A percentile compares a stretch with the other conserved stretches of the same genome.
Conservation (phyloP, 2,797 vertebrate genomes). For the Aplochiton taeniatus region DNA sequence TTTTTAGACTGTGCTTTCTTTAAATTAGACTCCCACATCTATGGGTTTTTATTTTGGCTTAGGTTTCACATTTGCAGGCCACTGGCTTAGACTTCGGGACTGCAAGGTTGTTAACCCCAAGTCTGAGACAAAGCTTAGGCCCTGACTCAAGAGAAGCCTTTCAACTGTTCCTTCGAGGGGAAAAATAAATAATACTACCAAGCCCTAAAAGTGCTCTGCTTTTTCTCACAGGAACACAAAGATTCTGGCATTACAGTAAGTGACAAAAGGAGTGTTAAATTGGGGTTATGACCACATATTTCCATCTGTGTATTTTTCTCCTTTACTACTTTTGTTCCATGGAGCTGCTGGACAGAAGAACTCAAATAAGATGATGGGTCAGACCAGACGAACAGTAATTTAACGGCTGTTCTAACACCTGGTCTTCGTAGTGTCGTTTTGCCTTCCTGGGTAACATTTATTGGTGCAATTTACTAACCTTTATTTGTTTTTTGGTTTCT, state of each 20-base stretch:
- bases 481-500: no score
- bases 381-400: constrained; percentile 23
- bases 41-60: background rate
- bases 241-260: constrained; percentile 52
- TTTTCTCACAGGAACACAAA: constrained; percentile 46
- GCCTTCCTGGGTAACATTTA: no score
- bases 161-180: constrained; percentile 26
- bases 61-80: background rate
- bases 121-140: constrained; percentile 28
- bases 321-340: constrained; percentile 48
- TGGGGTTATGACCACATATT: constrained; percentile 59
- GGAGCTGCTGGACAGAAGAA: constrained; percentile 3
- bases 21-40: no score
- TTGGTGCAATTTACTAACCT: no score
- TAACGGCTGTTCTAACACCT: no score
- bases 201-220: constrained; percentile 44
- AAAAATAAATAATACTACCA: constrained; percentile 45
- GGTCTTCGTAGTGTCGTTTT: no score
- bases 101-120: constrained; percentile 11
- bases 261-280: constrained; percentile 58
- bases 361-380: constrained; percentile 9
- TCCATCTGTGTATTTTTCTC: constrained; percentile 60
- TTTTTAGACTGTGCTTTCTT: background rate
- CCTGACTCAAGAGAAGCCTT: constrained; percentile 10
- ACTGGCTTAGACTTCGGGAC: constrained; percentile 12